A percentile compares a stretch with the other conserved stretches of the same genome.
phyloP scores from a whole-genome alignment of 2,113 vertebrate genomes.

The Sisor rabdophorus region DNA sequence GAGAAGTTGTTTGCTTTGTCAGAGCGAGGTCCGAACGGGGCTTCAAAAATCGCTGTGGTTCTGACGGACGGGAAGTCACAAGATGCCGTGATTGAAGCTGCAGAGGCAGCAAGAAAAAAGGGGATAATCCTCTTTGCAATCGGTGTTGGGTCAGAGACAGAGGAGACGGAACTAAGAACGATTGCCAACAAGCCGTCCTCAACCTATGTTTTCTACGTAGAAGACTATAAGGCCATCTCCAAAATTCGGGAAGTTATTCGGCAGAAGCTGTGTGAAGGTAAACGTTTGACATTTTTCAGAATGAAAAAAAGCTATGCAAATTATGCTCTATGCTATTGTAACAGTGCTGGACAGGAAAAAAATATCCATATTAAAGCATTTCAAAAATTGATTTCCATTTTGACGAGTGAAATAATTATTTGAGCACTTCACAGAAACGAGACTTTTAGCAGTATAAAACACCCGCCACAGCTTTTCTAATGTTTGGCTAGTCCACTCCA shows the following conservation, averaged over 20 bases:
- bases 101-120: constrained; percentile 86
- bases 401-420: too few species aligned
- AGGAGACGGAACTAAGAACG: constrained; percentile 81
- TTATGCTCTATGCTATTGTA: background rate
- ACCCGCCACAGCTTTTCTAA: too few species aligned
- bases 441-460: too few species aligned
- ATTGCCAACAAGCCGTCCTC: constrained; percentile 93
- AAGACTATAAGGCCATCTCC: constrained; percentile 93
- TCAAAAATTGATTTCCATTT: too few species aligned
- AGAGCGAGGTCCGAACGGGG: constrained; percentile 73
- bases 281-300: constrained; percentile 28
- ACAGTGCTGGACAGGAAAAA: too few species aligned
- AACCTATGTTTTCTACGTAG: constrained; percentile 91
- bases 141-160: constrained; percentile 87
- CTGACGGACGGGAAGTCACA: constrained; percentile 95
- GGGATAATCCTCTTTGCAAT: constrained; percentile 92
- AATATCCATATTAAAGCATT: too few species aligned
- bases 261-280: constrained; percentile 97
- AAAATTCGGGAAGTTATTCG: constrained; percentile 94
- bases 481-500: too few species aligned
- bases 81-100: constrained; percentile 85
- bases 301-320: background rate
- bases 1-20: constrained; percentile 89
- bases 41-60: constrained; percentile 91
- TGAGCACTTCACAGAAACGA: too few species aligned